Evolutionary conservation across 2,113 vertebrate genomes (phyloP), one percentile per base, ranked within the genome.

Genomic region (Heterochromis multidens): DNA sequence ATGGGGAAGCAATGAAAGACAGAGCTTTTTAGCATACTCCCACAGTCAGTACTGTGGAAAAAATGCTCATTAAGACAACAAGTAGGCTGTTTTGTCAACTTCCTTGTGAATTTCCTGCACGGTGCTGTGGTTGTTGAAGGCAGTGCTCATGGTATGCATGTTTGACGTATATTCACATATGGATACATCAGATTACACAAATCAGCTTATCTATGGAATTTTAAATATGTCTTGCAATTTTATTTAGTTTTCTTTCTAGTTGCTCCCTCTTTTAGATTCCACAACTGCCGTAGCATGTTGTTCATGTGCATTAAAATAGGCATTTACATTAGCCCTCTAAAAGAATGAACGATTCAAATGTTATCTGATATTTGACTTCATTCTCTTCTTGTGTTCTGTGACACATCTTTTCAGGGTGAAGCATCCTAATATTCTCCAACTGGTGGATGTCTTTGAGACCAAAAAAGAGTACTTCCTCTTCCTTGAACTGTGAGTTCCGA

Each of bases 381-480:
- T n/a, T 46, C 62, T 63, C 52, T 77, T 56, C 40, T 85, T 81
- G 4, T 81, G 3, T 19, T 60, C 83, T 52, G 33, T 88, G 60
- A 77, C 59, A 37, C 40, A 46, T 87, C 63, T 23, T 88, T 74
- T 14, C 89, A 99, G 99, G 99, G 98, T 99, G 92, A 99, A 98
- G 91, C 99, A 99, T 83, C 97, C 97, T 86, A 99, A 99, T 80
- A 99, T 99, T 89, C 96, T 99, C 84, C 98, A 99, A 77, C 95
- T 99, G 95, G 97, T 99, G 89, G 99, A 99, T 0, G 98, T 99
- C 81, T 99, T 97, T 78, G 98, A 99, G 95, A 99, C 99, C 77
- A 97, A 97, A 92, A 99, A 99, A 85, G 98, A 99, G 81, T 99
- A 99, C 94, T 99, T 97, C 95, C 97, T 99, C 89, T 99, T 99